phyloP scores from a whole-genome alignment of 2,113 vertebrate species.

The Phylloscopus trochiloides region DNA sequence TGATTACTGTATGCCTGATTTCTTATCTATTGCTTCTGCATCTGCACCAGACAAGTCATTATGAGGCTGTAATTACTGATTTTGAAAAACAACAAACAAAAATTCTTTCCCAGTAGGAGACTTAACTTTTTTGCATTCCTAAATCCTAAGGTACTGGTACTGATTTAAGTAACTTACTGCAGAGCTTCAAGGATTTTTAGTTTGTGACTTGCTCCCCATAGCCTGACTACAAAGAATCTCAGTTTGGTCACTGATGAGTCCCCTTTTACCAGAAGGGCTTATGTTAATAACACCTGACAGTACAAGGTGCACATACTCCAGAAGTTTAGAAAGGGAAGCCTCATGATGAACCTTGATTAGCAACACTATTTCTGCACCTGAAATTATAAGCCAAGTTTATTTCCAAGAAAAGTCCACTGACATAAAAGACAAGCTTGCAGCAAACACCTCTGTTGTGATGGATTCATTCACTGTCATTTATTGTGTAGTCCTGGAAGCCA shows the following conservation, averaged over 20 bases:
- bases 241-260: not conserved
- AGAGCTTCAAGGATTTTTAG: not conserved
- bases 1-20: not conserved
- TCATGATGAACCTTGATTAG: not conserved
- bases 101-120: not conserved
- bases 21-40: conserved; percentile 29
- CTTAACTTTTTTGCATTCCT: not conserved
- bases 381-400: not conserved
- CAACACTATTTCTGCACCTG: not conserved
- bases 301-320: not conserved
- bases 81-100: not conserved
- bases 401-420: not conserved
- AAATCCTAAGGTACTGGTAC: not conserved
- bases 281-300: not conserved
- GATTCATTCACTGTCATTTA: not conserved
- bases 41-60: conserved; percentile 14
- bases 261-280: not conserved
- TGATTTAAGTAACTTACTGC: conserved; percentile 1
- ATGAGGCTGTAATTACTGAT: conserved; percentile 30
- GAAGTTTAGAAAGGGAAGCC: not conserved
- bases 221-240: not conserved
- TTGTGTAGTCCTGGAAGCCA: not conserved
- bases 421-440: not conserved
- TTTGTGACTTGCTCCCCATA: not conserved
- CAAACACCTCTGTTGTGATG: fast-evolving